Percentiles rank a stretch among this genome's conserved stretches.
Conservation (phyloP, 1,140 invertebrate species). For the Helicoverpa armigera region DNA sequence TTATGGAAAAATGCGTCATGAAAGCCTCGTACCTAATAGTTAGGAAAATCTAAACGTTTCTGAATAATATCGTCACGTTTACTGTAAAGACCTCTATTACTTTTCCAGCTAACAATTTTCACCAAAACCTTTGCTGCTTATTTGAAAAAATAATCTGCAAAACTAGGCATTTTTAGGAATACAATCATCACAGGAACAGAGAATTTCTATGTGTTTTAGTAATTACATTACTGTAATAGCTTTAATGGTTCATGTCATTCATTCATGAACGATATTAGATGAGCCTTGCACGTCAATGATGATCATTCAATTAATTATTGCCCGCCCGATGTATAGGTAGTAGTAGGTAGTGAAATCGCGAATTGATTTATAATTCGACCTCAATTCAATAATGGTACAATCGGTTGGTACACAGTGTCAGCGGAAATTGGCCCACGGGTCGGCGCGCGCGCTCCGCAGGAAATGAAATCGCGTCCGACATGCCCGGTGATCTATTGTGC, state of each 20-base stretch:
- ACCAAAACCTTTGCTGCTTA: too few species aligned
- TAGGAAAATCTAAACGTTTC: too few species aligned
- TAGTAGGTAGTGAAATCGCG: slow-evolving; percentile 47
- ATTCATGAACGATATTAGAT: neutral
- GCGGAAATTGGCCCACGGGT: slow-evolving; percentile 79
- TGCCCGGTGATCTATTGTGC: slow-evolving; percentile 77
- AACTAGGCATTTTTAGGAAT: neutral
- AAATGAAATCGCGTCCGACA: slow-evolving; percentile 84
- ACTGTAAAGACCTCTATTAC: neutral
- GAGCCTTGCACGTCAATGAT: neutral
- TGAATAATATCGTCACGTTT: neutral
- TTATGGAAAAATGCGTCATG: slow-evolving; percentile 28
- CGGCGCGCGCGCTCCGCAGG: slow-evolving; percentile 77
- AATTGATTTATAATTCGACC: slow-evolving; percentile 45
- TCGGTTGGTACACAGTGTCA: slow-evolving; percentile 52
- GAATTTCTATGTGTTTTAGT: neutral
- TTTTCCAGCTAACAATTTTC: too few species aligned
- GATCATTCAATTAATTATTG: slow-evolving; percentile 17
- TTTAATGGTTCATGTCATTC: too few species aligned
- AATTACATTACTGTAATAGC: neutral
- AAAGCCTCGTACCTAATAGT: neutral
- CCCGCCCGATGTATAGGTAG: neutral
- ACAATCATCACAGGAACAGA: neutral
- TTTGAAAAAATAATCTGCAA: too few species aligned
- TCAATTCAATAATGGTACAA: slow-evolving; percentile 56